phyloP scores from a whole-genome alignment of 1,140 invertebrate genomes.

The Cheumatopsyche charites region DNA sequence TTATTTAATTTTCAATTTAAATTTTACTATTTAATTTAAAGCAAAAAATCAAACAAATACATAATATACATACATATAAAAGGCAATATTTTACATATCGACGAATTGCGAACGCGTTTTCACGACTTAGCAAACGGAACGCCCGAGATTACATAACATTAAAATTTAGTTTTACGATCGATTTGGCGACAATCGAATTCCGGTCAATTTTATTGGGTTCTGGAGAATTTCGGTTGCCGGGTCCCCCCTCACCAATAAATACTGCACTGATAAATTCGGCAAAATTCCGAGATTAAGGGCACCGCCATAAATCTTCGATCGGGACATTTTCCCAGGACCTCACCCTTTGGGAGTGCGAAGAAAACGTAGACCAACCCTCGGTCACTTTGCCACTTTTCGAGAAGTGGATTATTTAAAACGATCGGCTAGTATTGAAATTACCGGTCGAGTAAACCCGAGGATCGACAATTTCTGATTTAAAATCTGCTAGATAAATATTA shows the following conservation, averaged over 20 bases:
- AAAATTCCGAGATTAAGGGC: conserved; percentile 20
- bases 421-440: conserved; percentile 17
- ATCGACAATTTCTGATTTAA: not conserved
- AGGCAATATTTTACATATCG: too few relatives aligned
- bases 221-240: not conserved
- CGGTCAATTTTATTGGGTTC: conserved; percentile 3
- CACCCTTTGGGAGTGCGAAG: not conserved
- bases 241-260: not conserved
- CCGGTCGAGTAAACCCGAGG: conserved; percentile 8
- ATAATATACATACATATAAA: too few relatives aligned
- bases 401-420: conserved; percentile 18
- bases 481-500: too few relatives aligned
- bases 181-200: conserved; percentile 3
- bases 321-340: not conserved
- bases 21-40: too few relatives aligned
- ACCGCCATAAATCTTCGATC: conserved; percentile 18
- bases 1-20: too few relatives aligned
- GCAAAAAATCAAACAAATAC: too few relatives aligned
- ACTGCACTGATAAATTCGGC: conserved; percentile 21
- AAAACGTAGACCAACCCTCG: not conserved
- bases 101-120: too few relatives aligned
- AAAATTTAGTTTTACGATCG: too few relatives aligned
- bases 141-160: too few relatives aligned
- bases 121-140: too few relatives aligned
- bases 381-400: not conserved